phyloP scores from a whole-genome alignment of 92 coral and sea anemone genomes.

The Heliopora coerulea region DNA sequence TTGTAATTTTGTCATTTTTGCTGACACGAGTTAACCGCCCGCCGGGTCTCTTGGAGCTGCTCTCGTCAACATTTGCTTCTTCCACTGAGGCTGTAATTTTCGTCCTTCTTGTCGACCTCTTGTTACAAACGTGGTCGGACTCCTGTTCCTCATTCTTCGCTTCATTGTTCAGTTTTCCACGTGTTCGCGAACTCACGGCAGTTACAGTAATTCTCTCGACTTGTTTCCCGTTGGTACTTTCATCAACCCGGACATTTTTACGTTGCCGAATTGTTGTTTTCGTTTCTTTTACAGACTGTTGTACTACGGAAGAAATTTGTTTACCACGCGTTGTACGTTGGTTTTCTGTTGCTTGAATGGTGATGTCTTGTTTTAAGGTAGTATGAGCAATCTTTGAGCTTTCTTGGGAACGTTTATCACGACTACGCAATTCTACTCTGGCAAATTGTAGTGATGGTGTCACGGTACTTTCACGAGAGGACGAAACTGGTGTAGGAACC shows the following conservation, averaged over 20 bases:
- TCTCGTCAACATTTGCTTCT: conserved; percentile 24
- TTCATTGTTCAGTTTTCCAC: conserved; percentile 42
- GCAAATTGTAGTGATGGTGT: conserved; percentile 29
- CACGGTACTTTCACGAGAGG: conserved; percentile 38
- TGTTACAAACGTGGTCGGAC: conserved; percentile 9
- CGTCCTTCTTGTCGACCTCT: background rate
- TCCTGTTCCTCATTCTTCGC: background rate
- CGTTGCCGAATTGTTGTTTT: conserved; percentile 2
- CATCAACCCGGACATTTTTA: background rate
- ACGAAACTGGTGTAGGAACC: conserved; percentile 65
- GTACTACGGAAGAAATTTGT: background rate
- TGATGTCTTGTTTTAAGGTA: background rate
- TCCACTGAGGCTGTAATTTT: conserved; percentile 8
- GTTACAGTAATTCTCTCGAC: background rate
- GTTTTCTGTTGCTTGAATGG: background rate
- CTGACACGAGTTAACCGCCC: background rate
- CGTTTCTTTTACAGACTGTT: conserved; percentile 5
- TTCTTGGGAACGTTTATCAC: background rate
- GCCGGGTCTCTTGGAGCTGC: conserved; percentile 32
- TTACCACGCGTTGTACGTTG: conserved; percentile 12
- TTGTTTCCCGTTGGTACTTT: too few relatives aligned
- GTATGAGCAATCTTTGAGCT: background rate
- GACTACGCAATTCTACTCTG: conserved; percentile 37
- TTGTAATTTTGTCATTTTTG: background rate
- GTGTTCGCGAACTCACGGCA: background rate